A percentile compares a stretch with the other conserved stretches of the same genome.
Conservation (phyloP, 2,888 invertebrate genomes). For the Drosophila buzzatii region DNA sequence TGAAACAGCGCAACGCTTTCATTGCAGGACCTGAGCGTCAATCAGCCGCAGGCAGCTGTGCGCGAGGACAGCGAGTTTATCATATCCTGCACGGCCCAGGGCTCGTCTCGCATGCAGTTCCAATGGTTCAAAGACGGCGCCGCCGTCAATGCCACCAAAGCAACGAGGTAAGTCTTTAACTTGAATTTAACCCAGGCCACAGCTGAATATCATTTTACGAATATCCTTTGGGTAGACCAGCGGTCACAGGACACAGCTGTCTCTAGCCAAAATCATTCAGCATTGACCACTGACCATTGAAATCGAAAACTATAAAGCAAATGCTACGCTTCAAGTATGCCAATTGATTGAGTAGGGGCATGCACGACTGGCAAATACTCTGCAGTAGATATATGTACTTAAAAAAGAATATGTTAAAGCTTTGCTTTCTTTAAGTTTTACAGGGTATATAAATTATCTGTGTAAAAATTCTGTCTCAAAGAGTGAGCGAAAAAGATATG, state of each 20-base stretch:
- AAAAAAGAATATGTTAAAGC: no score
- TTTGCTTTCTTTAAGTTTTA: not conserved
- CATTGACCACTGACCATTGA: slow-evolving; percentile 14
- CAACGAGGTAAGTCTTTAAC: slow-evolving; percentile 88
- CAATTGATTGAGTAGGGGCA: not conserved
- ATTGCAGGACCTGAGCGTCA: slow-evolving; percentile 86
- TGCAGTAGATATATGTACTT: not conserved
- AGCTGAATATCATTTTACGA: not conserved
- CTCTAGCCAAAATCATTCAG: not conserved
- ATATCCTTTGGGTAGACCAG: not conserved
- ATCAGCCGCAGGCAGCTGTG: slow-evolving; percentile 86
- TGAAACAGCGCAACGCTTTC: slow-evolving; percentile 28
- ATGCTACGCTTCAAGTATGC: slow-evolving; percentile 6
- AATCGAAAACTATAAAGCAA: slow-evolving; percentile 37
- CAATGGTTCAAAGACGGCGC: slow-evolving; percentile 93
- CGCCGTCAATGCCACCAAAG: slow-evolving; percentile 90
- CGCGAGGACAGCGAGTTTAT: slow-evolving; percentile 92
- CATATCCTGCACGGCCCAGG: slow-evolving; percentile 91
- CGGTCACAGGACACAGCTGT: slow-evolving; percentile 31
- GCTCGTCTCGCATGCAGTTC: slow-evolving; percentile 90
- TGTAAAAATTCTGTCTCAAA: slow-evolving; percentile 17
- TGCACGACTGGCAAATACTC: slow-evolving; percentile 8
- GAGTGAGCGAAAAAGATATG: slow-evolving; percentile 2
- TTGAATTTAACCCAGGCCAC: not conserved
- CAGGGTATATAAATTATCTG: slow-evolving; percentile 15